Base-by-base conservation (phyloP, 2,797 vertebrate genomes). In the Lithobates sylvaticus region DNA sequence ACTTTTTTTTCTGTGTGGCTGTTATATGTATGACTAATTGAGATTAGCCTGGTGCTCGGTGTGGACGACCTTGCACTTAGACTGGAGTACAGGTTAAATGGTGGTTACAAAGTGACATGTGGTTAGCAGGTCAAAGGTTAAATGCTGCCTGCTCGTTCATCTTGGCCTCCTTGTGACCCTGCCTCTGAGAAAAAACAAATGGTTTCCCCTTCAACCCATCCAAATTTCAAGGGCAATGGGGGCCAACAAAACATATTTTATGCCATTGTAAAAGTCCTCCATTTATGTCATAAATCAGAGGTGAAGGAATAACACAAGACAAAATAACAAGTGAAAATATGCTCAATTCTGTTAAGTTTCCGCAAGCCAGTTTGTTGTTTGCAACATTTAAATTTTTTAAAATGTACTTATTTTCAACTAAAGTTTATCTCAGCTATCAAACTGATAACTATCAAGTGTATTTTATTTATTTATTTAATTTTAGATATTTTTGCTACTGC, bases 51-150 rank as follows among this genome's bases (percentile, higher is more conserved):
- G 79, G 34, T 61, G 58, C 74, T 78, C 29, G 10, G 23, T 42
- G 12, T 64, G 76, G 16, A 42, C 61, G 84, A 86, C 84, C 84
- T 86, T 76, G 84, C 64, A 68, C 77, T 85, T 85, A 85, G 72
- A 27, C 26, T 76, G 72, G 29, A 85, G 77, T 80, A 80, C 84
- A 74, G 71, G 84, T 85, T 85, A 85, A 85, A 85, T 80, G 78
- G 72, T 86, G 64, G 72, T 86, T 81, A 75, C 75, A 86, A 84
- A 73, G 69, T 76, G 78, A 86, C 44, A 76, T 81, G 84, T 86
- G 78, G 64, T 76, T 70, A 65, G 23, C 13, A 81, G 78, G 84
- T 81, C 65, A 76, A 61, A 86, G 73, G 71, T 81, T 75, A 86
- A 86, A 76, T 58, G 64, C 39, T 86, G 71, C 72, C 44, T 76